Base-by-base conservation (phyloP, 2,888 invertebrate species). In the Cataglyphis albicans region DNA sequence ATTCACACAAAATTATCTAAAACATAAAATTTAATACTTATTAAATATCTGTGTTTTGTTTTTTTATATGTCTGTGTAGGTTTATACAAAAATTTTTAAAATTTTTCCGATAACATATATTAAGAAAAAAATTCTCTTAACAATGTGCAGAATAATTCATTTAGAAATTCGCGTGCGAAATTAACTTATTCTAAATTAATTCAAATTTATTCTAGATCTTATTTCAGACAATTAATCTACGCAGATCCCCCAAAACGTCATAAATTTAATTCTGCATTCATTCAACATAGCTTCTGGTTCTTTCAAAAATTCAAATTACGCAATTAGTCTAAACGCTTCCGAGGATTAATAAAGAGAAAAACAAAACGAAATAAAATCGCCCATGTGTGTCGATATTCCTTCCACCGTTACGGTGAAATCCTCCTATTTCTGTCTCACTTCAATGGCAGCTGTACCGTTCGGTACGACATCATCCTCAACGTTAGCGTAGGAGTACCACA, bases 401-500 rank as follows among this genome's bases (percentile, higher is more conserved):
- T n/a, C 35, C 12, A 29, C 52, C 18, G 12, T 10, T 35, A 55
- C 55, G 18, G 7, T 68, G 29, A 2, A 29, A 29, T 29, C 29
- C 68, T 25, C 15, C 18, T 65, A 32, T 57, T 29, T n/a, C 44
- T 6, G 59, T 29, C n/a, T 38, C 25, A 4, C 67, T 10, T 67
- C 44, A 12, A 18, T 70, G 68, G 25, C 78, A 80, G 78, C 70
- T 68, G 68, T 59, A 59, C 70, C 9, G 35, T 80, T 57, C 35
- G 61, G 59, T 80, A 70, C 78, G 68, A 78, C 70, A 80, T 80
- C 78, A 70, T 80, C 35, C 78, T 75, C 35, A 48, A 48, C 59
- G 70, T 35, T 59, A 48, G 78, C 78, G 78, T 80, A 70, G 78
- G 78, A 80, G 78, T 80, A 48, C 68, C 44, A 48, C 44, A 48